Evolutionary conservation across 2,888 invertebrate species (phyloP).

Genomic region (Leptinotarsa peninsularis): DNA sequence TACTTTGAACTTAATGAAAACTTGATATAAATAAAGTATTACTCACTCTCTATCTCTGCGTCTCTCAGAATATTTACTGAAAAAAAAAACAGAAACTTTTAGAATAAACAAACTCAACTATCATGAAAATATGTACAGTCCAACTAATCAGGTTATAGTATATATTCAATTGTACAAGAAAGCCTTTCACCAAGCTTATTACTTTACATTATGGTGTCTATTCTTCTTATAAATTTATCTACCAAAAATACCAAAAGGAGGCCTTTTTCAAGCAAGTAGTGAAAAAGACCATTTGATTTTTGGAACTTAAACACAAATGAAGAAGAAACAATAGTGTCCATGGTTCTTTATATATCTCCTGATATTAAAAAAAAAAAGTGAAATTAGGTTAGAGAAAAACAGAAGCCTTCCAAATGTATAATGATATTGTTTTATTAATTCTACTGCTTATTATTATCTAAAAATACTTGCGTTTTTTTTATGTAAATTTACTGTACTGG

Average conservation of each 20-base stretch:
- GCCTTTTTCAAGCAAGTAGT: slow-evolving; percentile 20
- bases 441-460: too few relatives aligned
- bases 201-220: slow-evolving; percentile 48
- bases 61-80: slow-evolving; percentile 57
- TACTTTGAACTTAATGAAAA: not conserved
- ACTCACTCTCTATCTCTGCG: slow-evolving; percentile 59
- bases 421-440: too few relatives aligned
- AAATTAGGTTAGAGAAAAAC: too few relatives aligned
- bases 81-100: slow-evolving; percentile 44
- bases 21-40: slow-evolving; percentile 2
- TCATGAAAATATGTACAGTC: not conserved
- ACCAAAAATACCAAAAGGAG: slow-evolving; percentile 29
- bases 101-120: not conserved
- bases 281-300: slow-evolving; percentile 23
- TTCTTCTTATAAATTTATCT: slow-evolving; percentile 40
- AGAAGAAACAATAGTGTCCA: not conserved
- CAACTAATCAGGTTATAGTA: not conserved
- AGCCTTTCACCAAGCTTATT: slow-evolving; percentile 48
- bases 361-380: too few relatives aligned
- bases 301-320: not conserved
- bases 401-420: too few relatives aligned
- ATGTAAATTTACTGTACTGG: too few relatives aligned
- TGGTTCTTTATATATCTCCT: too few relatives aligned
- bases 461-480: too few relatives aligned
- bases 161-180: slow-evolving; percentile 41